These are phyloP conservation scores for Fregetta grallaria DNA, from an alignment of 2,113 vertebrate species.

Conservation along the genomic window DNA sequence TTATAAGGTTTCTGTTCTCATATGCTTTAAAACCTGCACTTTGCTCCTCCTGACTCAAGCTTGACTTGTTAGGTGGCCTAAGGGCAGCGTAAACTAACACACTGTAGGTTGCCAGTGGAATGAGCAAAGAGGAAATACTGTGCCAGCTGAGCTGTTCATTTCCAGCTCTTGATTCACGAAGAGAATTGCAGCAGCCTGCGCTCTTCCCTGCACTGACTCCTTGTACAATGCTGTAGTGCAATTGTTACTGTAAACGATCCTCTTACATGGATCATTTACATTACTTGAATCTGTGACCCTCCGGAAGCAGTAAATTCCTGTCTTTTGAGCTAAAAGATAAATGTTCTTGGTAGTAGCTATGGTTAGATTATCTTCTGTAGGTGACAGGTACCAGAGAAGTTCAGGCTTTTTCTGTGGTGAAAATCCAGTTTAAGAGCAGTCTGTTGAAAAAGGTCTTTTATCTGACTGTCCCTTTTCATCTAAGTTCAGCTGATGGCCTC, in stretches of 20 bases:
- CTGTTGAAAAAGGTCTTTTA: neutral
- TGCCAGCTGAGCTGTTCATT: neutral
- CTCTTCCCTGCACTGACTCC: neutral
- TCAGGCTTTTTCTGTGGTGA: neutral
- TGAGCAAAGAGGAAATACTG: neutral
- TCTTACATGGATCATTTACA: neutral
- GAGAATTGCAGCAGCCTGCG: neutral
- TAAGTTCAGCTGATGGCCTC: neutral
- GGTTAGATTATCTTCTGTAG: neutral
- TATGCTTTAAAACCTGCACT: neutral
- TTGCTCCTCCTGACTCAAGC: neutral
- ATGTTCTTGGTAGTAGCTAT: neutral
- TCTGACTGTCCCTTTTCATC: neutral
- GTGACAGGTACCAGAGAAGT: neutral
- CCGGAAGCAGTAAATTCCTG: neutral
- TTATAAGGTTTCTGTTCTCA: neutral
- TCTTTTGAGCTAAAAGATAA: neutral
- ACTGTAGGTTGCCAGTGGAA: neutral
- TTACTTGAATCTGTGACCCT: neutral
- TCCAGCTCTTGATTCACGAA: neutral
- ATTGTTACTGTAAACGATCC: neutral
- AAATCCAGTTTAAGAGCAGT: neutral
- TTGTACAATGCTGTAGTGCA: neutral
- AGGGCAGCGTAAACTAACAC: neutral
- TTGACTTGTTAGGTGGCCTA: neutral